Base-by-base conservation (phyloP, 23 tunicate species). In the Ciona savignyi region DNA sequence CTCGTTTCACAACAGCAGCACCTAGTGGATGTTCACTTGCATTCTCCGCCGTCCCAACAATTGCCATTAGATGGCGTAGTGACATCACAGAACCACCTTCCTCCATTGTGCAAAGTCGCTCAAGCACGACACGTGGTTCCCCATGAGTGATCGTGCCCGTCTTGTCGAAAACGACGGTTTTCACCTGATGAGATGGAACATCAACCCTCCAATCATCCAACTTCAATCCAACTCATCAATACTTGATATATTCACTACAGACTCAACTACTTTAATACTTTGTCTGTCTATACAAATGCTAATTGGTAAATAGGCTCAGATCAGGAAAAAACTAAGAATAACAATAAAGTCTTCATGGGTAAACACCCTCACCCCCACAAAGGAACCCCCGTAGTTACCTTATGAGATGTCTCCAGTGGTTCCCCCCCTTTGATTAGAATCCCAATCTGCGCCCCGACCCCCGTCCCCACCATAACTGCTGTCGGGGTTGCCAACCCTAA, bases 401-500 rank as follows among this genome's bases (percentile, higher is more conserved):
- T 89, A 63, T 95, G 99, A 20, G 99, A 96, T 1, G 87, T 87
- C 76, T 95, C 99, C 1, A 95, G 80, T 19, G 99, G 90, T 34
- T 89, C 93, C 29, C 99, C 99, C 0, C 99, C 99, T 64, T 95
- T 95, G 21, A 95, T 95, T 6, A 95, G 74, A 33, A 88, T 83
- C 29, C 99, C 99, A 51, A 82, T 89, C 62, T 84, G 91, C 1
- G 95, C 95, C 62, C 99, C 99, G 65, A 95, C 99, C 25, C 99
- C 99, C n/a, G 99, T 95, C 6, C 99, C 99, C 49, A 95, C 99
- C 99, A 95, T 95, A 42, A 95, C 99, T 9, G 99, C 99, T 22
- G 99, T 95, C n/a, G 99, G 99, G 20, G 99, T 95, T n/a, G 99
- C 99, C 51, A 95, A 74, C 1, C 99, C 99, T 62, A 95, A 65